Conservation (phyloP, 2,797 vertebrate genomes). For the Pipistrellus nathusii region DNA sequence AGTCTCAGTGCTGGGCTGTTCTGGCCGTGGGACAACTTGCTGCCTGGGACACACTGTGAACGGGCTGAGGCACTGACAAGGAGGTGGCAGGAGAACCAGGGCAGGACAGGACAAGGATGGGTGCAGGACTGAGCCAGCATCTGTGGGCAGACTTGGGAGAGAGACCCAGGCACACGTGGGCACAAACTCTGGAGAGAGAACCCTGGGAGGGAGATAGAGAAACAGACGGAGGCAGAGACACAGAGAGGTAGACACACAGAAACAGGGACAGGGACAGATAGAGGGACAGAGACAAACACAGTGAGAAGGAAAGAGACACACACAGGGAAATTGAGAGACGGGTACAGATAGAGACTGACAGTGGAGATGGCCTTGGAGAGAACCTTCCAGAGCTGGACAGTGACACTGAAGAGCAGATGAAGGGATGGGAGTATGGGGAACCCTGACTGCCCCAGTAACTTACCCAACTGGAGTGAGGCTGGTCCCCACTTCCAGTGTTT, state of each 20-base stretch:
- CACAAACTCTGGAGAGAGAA: neutral
- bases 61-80: neutral
- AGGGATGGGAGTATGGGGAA: neutral
- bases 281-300: neutral
- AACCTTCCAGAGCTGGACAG: neutral
- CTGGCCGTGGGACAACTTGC: rapidly evolving
- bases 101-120: rapidly evolving
- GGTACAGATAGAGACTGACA: neutral
- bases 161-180: neutral
- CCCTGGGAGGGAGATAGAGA: neutral
- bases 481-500: neutral
- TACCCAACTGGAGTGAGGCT: too few species aligned
- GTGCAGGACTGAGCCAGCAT: rapidly evolving
- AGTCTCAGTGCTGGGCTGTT: neutral
- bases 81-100: neutral
- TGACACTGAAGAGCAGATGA: neutral
- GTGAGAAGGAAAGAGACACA: neutral
- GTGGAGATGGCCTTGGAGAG: neutral
- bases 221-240: neutral
- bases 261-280: too few species aligned
- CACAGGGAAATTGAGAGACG: neutral
- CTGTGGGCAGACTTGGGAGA: neutral
- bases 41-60: neutral
- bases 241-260: neutral
- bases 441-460: neutral